Evolutionary conservation across 2,797 vertebrate genomes (phyloP).

Genomic region (Muraenolepis orangiensis): DNA sequence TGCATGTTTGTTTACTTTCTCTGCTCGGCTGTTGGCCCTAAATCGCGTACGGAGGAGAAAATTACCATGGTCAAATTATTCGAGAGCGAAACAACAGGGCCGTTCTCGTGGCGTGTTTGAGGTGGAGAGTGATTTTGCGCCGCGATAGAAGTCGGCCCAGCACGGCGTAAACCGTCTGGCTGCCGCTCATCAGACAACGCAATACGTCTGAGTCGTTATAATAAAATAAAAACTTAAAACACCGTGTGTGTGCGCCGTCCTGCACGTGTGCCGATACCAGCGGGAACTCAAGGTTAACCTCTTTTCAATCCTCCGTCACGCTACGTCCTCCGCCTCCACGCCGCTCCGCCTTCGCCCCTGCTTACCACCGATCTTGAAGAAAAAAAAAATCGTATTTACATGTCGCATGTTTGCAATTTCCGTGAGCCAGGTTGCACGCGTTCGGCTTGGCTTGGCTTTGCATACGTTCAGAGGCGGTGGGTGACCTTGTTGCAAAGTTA

Average conservation of each 20-base stretch:
- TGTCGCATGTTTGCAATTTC: too few relatives aligned
- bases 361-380: too few relatives aligned
- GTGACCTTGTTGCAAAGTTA: constrained; percentile 42
- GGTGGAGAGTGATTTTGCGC: neutral
- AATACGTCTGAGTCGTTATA: neutral
- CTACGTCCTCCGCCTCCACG: too few relatives aligned
- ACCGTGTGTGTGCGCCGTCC: too few relatives aligned
- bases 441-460: too few relatives aligned
- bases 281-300: too few relatives aligned
- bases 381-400: too few relatives aligned
- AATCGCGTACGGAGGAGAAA: neutral
- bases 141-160: neutral
- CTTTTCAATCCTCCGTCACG: too few relatives aligned
- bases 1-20: neutral
- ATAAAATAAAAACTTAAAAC: neutral
- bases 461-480: constrained; percentile 39
- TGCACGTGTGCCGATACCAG: too few relatives aligned
- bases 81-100: neutral
- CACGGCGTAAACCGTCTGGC: neutral
- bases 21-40: neutral
- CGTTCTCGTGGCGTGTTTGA: neutral
- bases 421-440: constrained; percentile 23
- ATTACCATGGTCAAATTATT: neutral
- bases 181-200: neutral
- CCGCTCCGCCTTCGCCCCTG: too few relatives aligned